Percentiles rank a stretch among this genome's conserved stretches.
Conservation (phyloP, 2,888 invertebrate species). For the Clanis bilineata region DNA sequence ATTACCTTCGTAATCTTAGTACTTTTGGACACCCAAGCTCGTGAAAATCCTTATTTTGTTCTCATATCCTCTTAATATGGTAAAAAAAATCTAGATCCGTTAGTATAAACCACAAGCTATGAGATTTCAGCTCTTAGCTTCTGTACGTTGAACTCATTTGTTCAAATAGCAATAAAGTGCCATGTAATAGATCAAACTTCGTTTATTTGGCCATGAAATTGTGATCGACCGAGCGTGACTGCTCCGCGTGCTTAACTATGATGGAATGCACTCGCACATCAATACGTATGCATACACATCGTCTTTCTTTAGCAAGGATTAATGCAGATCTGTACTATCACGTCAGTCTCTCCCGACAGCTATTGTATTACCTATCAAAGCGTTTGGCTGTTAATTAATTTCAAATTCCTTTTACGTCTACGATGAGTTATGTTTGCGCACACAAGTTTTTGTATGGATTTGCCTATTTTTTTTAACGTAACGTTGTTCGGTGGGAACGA, state of each 20-base stretch:
- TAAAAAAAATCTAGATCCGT: not conserved
- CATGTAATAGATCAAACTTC: slow-evolving; percentile 65
- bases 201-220: slow-evolving; percentile 76
- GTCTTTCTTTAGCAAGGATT: not conserved
- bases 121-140: slow-evolving; percentile 20
- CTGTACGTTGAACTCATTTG: slow-evolving; percentile 62
- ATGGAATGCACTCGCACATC: slow-evolving; percentile 45
- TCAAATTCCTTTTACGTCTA: slow-evolving; percentile 5
- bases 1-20: no score
- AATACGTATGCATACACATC: not conserved
- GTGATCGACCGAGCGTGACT: slow-evolving; percentile 64
- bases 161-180: slow-evolving; percentile 54
- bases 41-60: no score
- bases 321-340: not conserved
- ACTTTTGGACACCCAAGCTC: no score
- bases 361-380: not conserved
- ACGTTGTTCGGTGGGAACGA: slow-evolving; percentile 26
- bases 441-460: not conserved
- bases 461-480: not conserved
- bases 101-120: not conserved
- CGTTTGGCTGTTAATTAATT: not conserved
- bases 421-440: slow-evolving; percentile 1
- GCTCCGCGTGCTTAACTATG: slow-evolving; percentile 51
- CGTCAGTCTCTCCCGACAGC: not conserved
- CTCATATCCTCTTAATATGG: no score